Base-by-base conservation (phyloP, 2,797 vertebrate species). In the Scleropages formosus region DNA sequence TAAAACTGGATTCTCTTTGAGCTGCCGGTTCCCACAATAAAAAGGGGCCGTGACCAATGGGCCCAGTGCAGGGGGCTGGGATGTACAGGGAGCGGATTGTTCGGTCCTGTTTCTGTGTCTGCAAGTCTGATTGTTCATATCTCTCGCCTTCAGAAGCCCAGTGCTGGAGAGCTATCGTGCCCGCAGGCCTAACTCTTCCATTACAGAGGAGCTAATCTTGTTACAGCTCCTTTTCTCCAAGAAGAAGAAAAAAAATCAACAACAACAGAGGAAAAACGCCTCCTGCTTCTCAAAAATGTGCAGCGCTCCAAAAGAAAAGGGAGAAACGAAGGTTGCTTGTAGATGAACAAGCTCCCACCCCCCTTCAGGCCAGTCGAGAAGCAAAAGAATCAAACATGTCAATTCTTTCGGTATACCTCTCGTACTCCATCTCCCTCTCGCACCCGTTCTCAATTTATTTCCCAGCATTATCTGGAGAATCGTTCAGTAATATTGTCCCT, bases 171-270 rank as follows among this genome's bases (percentile, higher is more conserved):
- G 4, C 6, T 58, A n/a, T 75, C 72, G 80, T 83, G 80, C 78
- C 87, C 78, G 61, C 60, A 1, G 88, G 88, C 83, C 81, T 77
- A 85, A 84, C 79, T 81, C 80, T 27, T 78, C 85, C 84, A 71
- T 81, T 87, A 83, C 84, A 74, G 78, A 75, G 68, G 63, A 51
- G 46, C 70, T 88, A 88, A 89, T 90, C 90, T 82, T 79, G 85
- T 90, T 90, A 82, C 75, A 39, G 73, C 78, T 77, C 73, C 18
- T 75, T 80, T 81, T 81, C 79, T 78, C 78, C 75, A 49, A 81
- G 71, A 67, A 74, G 78, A 78, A 78, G 78, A 75, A 60, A 27
- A 27, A 53, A 70, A 70, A 70, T n/a, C 12, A 59, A 39, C 18
- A 44, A 72, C 56, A 72, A 60, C 58, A 59, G 58, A 46, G 58